phyloP scores from a whole-genome alignment of 2,888 invertebrate genomes.

The Agrypnus murinus region DNA sequence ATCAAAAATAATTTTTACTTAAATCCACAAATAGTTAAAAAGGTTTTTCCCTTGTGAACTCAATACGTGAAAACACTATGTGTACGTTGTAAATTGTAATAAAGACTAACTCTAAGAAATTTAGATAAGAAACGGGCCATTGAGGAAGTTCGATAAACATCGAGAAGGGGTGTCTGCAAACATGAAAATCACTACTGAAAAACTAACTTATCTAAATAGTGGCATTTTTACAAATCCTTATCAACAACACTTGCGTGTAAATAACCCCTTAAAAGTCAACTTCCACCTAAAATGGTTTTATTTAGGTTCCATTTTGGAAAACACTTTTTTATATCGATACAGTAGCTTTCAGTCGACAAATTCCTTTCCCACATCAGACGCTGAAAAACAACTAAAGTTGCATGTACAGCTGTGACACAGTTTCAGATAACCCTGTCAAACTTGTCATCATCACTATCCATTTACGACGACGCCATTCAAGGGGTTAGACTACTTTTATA shows the following conservation, averaged over 20 bases:
- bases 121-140: slow-evolving; percentile 32
- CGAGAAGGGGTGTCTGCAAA: slow-evolving; percentile 23
- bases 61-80: too few species aligned
- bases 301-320: too few species aligned
- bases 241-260: slow-evolving; percentile 28
- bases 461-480: slow-evolving; percentile 6
- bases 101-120: slow-evolving; percentile 14
- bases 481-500: slow-evolving; percentile 1
- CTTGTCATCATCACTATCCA: slow-evolving; percentile 12
- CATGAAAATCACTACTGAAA: slow-evolving; percentile 18
- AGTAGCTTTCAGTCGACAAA: too few species aligned
- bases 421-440: slow-evolving; percentile 21
- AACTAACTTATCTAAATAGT: slow-evolving; percentile 27
- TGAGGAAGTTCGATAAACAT: slow-evolving; percentile 28
- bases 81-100: neutral
- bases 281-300: slow-evolving; percentile 14
- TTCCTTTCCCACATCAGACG: too few species aligned
- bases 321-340: too few species aligned
- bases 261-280: slow-evolving; percentile 24
- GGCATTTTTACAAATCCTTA: slow-evolving; percentile 28
- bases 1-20: too few species aligned
- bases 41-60: too few species aligned
- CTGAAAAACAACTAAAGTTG: neutral
- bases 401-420: slow-evolving; percentile 13
- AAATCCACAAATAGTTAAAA: too few species aligned